Percentiles rank a stretch among this genome's conserved stretches.
Evolutionary conservation across 2,113 vertebrate genomes (phyloP).

Genomic region (Calyptommatus sinebrachiatus): DNA sequence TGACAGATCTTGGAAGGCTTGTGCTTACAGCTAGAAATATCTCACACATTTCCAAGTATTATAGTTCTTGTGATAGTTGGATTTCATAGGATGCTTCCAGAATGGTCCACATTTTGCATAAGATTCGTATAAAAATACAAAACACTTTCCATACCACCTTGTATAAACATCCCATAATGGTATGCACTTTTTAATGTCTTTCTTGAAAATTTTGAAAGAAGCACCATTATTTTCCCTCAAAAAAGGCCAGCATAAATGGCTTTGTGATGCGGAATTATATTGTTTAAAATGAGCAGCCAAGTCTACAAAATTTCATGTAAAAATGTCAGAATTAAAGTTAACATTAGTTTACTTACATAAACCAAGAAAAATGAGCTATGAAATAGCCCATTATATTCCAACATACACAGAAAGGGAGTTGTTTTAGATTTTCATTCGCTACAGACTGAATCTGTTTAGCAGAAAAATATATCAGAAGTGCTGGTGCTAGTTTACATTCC

Average conservation of each 20-base stretch:
- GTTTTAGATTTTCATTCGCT: background rate
- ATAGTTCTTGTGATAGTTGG: no score
- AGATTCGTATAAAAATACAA: no score
- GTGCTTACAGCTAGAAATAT: no score
- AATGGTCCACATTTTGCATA: no score
- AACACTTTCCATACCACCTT: no score
- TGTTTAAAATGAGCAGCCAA: background rate
- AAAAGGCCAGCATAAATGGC: no score
- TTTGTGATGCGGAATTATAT: background rate
- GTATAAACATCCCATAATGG: no score
- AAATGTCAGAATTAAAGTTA: slow-evolving; percentile 13
- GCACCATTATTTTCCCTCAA: background rate
- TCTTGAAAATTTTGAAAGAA: background rate
- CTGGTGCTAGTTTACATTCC: background rate
- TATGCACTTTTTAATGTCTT: no score
- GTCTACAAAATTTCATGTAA: background rate
- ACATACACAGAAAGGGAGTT: slow-evolving; percentile 5
- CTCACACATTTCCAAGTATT: no score
- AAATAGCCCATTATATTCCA: background rate
- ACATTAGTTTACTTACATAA: background rate
- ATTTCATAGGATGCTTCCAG: no score
- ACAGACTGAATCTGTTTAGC: slow-evolving; percentile 16
- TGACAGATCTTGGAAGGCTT: background rate
- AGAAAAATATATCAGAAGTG: slow-evolving; percentile 17
- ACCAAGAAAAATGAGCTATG: slow-evolving; percentile 3